Evolutionary conservation across 1,140 invertebrate genomes (phyloP).

Genomic region (Trichomalopsis sarcophagae): DNA sequence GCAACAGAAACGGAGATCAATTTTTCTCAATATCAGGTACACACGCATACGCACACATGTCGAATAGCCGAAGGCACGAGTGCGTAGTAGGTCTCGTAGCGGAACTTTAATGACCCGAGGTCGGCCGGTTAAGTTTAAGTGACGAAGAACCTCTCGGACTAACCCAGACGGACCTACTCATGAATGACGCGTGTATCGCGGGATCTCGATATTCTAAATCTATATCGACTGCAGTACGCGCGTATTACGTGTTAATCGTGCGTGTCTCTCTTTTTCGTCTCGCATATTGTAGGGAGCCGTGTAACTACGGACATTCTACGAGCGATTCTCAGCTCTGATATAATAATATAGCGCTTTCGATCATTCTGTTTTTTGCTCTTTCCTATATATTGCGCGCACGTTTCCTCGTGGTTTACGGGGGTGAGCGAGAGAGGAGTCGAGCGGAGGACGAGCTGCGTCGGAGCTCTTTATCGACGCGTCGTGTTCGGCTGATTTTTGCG

Average conservation of each 20-base stretch:
- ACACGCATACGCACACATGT: background rate
- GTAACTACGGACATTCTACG: background rate
- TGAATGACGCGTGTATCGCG: background rate
- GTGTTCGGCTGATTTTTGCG: background rate
- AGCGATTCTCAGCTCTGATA: slow-evolving; percentile 2
- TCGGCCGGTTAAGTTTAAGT: slow-evolving; percentile 37
- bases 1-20: background rate
- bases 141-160: background rate
- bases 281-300: too few relatives aligned
- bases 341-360: background rate
- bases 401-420: background rate
- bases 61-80: background rate
- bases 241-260: too few relatives aligned
- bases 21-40: slow-evolving; percentile 15
- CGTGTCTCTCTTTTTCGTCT: too few relatives aligned
- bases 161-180: slow-evolving; percentile 1
- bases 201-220: background rate
- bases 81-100: background rate
- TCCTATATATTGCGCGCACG: background rate
- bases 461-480: background rate
- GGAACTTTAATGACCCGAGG: slow-evolving; percentile 37
- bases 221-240: background rate
- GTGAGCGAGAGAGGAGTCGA: background rate
- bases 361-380: background rate
- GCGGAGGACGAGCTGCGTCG: background rate